Conservation (phyloP, 1,140 invertebrate genomes). For the Drosophila kepulauana region DNA sequence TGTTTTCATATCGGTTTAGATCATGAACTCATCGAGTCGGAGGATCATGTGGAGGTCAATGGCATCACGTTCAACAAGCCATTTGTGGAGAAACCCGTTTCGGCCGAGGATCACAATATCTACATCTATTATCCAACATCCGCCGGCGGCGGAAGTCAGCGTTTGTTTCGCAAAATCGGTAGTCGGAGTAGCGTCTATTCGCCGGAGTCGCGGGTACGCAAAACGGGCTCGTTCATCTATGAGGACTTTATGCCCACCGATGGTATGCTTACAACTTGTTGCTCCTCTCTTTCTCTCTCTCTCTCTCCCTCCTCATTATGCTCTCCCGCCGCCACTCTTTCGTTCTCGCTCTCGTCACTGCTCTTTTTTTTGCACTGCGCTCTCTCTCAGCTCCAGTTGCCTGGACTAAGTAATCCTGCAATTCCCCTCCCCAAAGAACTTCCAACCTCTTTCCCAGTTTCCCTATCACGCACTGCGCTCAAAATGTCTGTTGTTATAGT, state of each 20-base stretch:
- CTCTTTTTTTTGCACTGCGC: too few relatives aligned
- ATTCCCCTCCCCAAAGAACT: not conserved
- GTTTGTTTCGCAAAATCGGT: slow-evolving; percentile 99
- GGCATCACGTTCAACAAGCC: slow-evolving; percentile 99
- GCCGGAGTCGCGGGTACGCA: slow-evolving; percentile 97
- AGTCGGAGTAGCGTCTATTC: slow-evolving; percentile 99
- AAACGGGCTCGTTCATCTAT: slow-evolving; percentile 99
- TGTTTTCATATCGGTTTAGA: slow-evolving; percentile 87
- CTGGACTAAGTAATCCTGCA: not conserved
- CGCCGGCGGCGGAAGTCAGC: slow-evolving; percentile 98
- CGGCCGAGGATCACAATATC: slow-evolving; percentile 99
- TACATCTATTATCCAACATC: slow-evolving; percentile 99
- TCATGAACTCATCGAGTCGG: slow-evolving; percentile 97
- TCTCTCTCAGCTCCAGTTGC: not conserved
- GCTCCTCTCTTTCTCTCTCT: slow-evolving; percentile 25
- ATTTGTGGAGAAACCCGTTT: slow-evolving; percentile 95
- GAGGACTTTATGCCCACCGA: slow-evolving; percentile 99
- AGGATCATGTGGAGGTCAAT: slow-evolving; percentile 99
- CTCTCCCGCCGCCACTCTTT: not conserved
- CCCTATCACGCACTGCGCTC: too few relatives aligned
- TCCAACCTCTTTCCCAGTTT: too few relatives aligned
- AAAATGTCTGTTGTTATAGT: not conserved
- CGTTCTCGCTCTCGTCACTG: too few relatives aligned
- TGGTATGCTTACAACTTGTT: slow-evolving; percentile 87
- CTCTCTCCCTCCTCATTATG: not conserved